A percentile compares a stretch with the other conserved stretches of the same genome.
These are phyloP conservation scores for Ginglymostoma cirratum DNA, from an alignment of 2,113 vertebrate genomes.

Conservation along the genomic window DNA sequence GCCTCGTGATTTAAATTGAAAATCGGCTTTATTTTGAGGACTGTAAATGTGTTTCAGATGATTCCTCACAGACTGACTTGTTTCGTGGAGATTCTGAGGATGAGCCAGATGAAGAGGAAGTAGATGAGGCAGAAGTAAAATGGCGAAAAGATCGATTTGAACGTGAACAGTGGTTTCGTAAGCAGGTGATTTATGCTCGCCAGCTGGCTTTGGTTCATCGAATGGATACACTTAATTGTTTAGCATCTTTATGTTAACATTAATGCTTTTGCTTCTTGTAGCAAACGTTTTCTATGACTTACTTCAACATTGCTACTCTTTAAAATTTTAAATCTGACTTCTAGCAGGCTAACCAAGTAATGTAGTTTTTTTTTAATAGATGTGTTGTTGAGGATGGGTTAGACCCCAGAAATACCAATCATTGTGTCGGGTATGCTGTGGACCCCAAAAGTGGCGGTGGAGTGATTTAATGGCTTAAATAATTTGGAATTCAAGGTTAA, in stretches of 20 bases:
- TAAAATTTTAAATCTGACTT: not conserved
- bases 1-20: not conserved
- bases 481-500: not conserved
- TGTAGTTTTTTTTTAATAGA: not conserved
- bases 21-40: not conserved
- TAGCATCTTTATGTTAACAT: no score
- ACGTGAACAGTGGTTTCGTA: constrained; percentile 84
- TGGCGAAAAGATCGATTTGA: constrained; percentile 85
- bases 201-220: not conserved
- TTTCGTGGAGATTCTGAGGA: constrained; percentile 59
- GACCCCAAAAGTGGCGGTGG: not conserved
- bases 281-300: not conserved
- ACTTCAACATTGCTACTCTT: not conserved
- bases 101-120: constrained; percentile 66
- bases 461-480: not conserved
- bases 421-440: not conserved
- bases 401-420: not conserved
- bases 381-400: not conserved
- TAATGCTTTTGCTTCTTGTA: not conserved
- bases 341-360: not conserved
- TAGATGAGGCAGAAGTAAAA: constrained; percentile 71
- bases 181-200: constrained; percentile 65
- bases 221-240: not conserved
- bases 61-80: constrained; percentile 61
- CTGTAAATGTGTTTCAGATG: constrained; percentile 50